A percentile compares a stretch with the other conserved stretches of the same genome.
phyloP scores from a whole-genome alignment of 1,140 invertebrate genomes.

The Scaptomyza montana region DNA sequence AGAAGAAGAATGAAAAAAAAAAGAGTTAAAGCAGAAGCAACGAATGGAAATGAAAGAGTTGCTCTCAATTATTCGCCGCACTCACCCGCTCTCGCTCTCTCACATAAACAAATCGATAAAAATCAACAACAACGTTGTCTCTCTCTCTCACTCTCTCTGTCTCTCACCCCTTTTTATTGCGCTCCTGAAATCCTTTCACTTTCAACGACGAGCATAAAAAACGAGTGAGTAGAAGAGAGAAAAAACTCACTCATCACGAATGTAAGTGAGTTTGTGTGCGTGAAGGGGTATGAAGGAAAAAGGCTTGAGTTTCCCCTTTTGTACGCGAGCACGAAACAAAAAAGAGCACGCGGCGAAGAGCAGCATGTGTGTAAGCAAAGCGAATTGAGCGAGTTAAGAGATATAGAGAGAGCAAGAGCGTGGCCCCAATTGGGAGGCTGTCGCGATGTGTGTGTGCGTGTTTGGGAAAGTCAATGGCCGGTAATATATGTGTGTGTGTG shows the following conservation, averaged over 20 bases:
- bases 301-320: constrained; percentile 67
- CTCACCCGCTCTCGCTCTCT: constrained; percentile 18
- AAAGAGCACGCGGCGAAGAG: constrained; percentile 53
- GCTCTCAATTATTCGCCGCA: constrained; percentile 61
- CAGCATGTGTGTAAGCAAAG: constrained; percentile 13
- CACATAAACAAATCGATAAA: constrained; percentile 57
- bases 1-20: constrained; percentile 35
- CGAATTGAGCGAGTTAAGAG: constrained; percentile 51
- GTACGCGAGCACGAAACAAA: not conserved
- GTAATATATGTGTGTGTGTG: constrained; percentile 6
- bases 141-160: too few species aligned
- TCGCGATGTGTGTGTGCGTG: constrained; percentile 3
- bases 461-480: constrained; percentile 65
- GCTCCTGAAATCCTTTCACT: constrained; percentile 71
- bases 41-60: constrained; percentile 68
- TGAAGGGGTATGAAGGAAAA: constrained; percentile 61
- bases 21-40: constrained; percentile 73
- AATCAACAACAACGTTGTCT: constrained; percentile 29
- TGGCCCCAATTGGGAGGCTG: constrained; percentile 13
- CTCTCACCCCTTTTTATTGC: constrained; percentile 57
- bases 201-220: constrained; percentile 52
- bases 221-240: constrained; percentile 26
- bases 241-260: constrained; percentile 62
- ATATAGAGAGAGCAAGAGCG: constrained; percentile 31
- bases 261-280: constrained; percentile 21